A percentile compares a stretch with the other conserved stretches of the same genome.
phyloP scores from a whole-genome alignment of 2,888 invertebrate species.

The Melinaea marsaeus region DNA sequence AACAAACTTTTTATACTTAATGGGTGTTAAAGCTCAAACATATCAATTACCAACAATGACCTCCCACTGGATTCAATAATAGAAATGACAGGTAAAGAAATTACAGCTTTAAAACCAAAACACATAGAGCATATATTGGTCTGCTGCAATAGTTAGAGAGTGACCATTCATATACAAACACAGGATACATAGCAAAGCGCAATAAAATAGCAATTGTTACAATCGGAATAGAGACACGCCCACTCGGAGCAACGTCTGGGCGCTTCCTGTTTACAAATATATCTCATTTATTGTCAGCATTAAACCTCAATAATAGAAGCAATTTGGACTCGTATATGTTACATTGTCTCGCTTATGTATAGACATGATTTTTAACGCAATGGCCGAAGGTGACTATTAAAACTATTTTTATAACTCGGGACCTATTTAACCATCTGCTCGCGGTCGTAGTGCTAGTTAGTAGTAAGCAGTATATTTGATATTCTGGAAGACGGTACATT shows the following conservation, averaged over 20 bases:
- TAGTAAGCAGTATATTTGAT: too few species aligned
- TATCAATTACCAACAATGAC: slow-evolving; percentile 53
- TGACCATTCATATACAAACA: slow-evolving; percentile 22
- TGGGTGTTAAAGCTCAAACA: slow-evolving; percentile 20
- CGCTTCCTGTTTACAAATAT: slow-evolving; percentile 60
- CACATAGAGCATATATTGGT: slow-evolving; percentile 13
- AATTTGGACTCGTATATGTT: too few species aligned
- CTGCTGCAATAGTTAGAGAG: slow-evolving; percentile 9
- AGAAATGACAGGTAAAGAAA: slow-evolving; percentile 14
- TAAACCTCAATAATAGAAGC: too few species aligned
- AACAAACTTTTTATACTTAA: too few species aligned
- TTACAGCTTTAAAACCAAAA: slow-evolving; percentile 11
- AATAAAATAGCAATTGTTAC: slow-evolving; percentile 54
- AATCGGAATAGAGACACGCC: slow-evolving; percentile 56
- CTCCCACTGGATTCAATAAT: slow-evolving; percentile 40
- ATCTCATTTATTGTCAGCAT: slow-evolving; percentile 12
- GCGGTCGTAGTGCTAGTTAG: too few species aligned
- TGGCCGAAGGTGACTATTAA: too few species aligned
- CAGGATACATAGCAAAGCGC: slow-evolving; percentile 53
- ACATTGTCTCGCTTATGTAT: too few species aligned
- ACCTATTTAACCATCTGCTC: too few species aligned
- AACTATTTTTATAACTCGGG: too few species aligned
- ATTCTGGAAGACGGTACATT: too few species aligned
- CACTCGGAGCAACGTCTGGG: slow-evolving; percentile 55
- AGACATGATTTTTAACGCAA: too few species aligned